A percentile compares a stretch with the other conserved stretches of the same genome.
Evolutionary conservation across 2,888 invertebrate species (phyloP).

Genomic region (Patella depressa): DNA sequence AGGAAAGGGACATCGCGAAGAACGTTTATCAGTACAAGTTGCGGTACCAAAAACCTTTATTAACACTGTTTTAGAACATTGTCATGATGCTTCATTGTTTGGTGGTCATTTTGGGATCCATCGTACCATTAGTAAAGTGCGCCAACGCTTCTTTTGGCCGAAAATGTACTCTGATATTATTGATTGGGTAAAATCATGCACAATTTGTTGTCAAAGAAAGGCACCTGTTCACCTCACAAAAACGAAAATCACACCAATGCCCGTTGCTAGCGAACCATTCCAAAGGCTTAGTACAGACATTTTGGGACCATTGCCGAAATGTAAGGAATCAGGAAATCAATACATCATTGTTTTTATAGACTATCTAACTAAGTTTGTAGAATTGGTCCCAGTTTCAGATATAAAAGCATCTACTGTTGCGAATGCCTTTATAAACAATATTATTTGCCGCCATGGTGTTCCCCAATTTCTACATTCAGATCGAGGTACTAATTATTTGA

Average conservation of each 20-base stretch:
- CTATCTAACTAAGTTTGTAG: constrained; percentile 20
- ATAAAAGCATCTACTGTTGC: constrained; percentile 18
- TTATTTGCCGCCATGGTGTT: constrained; percentile 22
- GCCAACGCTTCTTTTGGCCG: background rate
- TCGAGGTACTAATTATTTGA: constrained; percentile 8
- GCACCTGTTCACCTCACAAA: background rate
- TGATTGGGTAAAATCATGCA: background rate
- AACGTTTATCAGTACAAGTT: background rate
- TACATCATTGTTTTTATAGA: constrained; percentile 7
- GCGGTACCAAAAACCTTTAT: background rate
- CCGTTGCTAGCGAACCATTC: constrained; percentile 13
- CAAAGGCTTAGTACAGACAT: constrained; percentile 23
- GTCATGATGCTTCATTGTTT: background rate
- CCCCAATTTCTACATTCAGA: constrained; percentile 4
- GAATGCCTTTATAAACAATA: constrained; percentile 4
- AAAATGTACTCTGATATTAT: background rate
- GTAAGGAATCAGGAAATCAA: background rate
- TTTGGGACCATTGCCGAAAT: constrained; percentile 14
- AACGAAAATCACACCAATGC: background rate
- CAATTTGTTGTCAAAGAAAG: constrained; percentile 10
- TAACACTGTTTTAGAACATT: background rate
- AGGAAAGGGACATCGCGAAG: background rate
- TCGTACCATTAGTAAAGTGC: background rate
- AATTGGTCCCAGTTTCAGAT: constrained; percentile 12
- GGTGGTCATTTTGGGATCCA: background rate